These are phyloP conservation scores for Oligia latruncula DNA, from an alignment of 2,888 invertebrate species.

Conservation along the genomic window DNA sequence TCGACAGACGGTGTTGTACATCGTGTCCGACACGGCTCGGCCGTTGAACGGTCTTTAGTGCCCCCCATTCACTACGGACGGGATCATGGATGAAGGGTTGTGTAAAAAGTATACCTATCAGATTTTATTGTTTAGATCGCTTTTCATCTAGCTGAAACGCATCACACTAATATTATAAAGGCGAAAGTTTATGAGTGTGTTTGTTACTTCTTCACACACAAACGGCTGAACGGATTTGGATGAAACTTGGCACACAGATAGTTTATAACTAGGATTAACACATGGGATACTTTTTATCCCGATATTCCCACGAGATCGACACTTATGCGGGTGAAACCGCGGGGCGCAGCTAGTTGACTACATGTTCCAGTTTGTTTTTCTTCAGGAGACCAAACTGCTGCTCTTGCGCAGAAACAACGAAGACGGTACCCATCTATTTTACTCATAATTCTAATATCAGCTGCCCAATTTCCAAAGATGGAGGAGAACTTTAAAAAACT, in stretches of 20 bases:
- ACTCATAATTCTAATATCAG: not conserved
- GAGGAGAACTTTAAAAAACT: not conserved
- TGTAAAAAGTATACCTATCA: not conserved
- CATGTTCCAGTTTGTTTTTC: not conserved
- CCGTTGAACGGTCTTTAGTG: constrained; percentile 79
- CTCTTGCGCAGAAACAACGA: not conserved
- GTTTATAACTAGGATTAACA: too few species aligned
- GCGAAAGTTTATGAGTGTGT: too few species aligned
- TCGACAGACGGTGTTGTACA: constrained; percentile 77
- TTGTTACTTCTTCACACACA: too few species aligned
- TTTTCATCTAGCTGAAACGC: not conserved
- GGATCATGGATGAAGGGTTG: constrained; percentile 58
- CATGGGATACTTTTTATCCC: too few species aligned
- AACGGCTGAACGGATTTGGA: too few species aligned
- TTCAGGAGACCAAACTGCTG: not conserved
- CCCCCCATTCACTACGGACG: constrained; percentile 76
- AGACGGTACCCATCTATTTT: too few species aligned
- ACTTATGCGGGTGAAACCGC: too few species aligned
- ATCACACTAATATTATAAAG: too few species aligned
- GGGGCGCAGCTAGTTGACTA: too few species aligned
- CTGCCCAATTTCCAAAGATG: not conserved
- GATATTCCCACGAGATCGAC: too few species aligned
- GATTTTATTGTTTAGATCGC: not conserved
- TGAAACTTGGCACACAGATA: too few species aligned
- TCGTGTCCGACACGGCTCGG: constrained; percentile 79